Conservation (phyloP, 2,797 vertebrate genomes). For the Luscinia megarhynchos region DNA sequence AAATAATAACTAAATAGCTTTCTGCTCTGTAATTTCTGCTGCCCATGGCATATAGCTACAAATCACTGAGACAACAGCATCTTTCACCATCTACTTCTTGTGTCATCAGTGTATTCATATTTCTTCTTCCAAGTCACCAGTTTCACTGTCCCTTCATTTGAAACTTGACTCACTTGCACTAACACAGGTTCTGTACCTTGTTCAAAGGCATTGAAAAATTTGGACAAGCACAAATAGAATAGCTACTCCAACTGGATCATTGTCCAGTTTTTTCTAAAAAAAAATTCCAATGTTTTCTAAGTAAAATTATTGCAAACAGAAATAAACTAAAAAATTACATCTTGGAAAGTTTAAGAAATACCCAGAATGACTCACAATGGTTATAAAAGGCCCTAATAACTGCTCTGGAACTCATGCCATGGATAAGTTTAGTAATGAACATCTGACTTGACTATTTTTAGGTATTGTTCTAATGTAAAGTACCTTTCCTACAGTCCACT, state of each 20-base stretch:
- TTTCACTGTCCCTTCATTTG: fast-evolving
- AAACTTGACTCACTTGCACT: background rate
- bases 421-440: background rate
- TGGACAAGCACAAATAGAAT: background rate
- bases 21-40: background rate
- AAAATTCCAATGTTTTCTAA: background rate
- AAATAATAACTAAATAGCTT: background rate
- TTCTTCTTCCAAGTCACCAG: background rate
- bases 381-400: background rate
- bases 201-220: background rate
- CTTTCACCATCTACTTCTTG: background rate
- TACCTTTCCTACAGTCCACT: background rate
- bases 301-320: background rate
- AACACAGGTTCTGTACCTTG: background rate
- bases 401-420: background rate
- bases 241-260: background rate
- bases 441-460: background rate
- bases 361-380: background rate
- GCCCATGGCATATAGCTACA: background rate
- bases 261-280: background rate
- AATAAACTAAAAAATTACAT: background rate
- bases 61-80: background rate
- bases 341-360: background rate
- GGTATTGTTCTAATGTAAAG: background rate
- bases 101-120: background rate